These are phyloP conservation scores for Megalopta genalis DNA, from an alignment of 1,140 invertebrate genomes.

Conservation along the genomic window DNA sequence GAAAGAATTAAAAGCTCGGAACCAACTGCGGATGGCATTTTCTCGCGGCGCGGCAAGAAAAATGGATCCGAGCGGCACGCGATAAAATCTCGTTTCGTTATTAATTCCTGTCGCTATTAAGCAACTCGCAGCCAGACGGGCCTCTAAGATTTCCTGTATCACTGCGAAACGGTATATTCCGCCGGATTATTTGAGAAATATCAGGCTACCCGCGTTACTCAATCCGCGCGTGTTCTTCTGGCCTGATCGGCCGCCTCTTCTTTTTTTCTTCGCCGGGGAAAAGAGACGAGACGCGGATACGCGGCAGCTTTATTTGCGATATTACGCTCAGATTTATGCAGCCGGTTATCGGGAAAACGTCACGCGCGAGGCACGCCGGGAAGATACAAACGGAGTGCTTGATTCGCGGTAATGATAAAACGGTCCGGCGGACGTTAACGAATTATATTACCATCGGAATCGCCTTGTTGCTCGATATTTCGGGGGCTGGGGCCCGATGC, in stretches of 20 bases:
- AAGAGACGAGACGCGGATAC: neutral
- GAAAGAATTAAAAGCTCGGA: no score
- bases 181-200: no score
- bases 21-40: no score
- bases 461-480: slow-evolving; percentile 53
- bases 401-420: slow-evolving; percentile 42
- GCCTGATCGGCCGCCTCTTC: no score
- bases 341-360: slow-evolving; percentile 43
- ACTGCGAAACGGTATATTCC: no score
- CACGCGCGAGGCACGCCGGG: slow-evolving; percentile 10
- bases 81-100: neutral
- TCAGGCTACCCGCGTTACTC: no score
- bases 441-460: slow-evolving; percentile 48
- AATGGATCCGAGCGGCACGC: no score
- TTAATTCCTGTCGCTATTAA: no score
- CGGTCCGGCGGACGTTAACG: slow-evolving; percentile 23
- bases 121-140: no score
- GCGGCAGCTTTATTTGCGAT: slow-evolving; percentile 10
- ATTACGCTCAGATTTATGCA: slow-evolving; percentile 29
- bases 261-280: no score
- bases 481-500: neutral
- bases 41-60: no score
- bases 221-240: neutral
- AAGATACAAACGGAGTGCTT: slow-evolving; percentile 28
- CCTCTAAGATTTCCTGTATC: no score